Percentiles rank a stretch among this genome's conserved stretches.
Evolutionary conservation across 2,113 vertebrate species (phyloP).

Genomic region (Smithornis capensis): DNA sequence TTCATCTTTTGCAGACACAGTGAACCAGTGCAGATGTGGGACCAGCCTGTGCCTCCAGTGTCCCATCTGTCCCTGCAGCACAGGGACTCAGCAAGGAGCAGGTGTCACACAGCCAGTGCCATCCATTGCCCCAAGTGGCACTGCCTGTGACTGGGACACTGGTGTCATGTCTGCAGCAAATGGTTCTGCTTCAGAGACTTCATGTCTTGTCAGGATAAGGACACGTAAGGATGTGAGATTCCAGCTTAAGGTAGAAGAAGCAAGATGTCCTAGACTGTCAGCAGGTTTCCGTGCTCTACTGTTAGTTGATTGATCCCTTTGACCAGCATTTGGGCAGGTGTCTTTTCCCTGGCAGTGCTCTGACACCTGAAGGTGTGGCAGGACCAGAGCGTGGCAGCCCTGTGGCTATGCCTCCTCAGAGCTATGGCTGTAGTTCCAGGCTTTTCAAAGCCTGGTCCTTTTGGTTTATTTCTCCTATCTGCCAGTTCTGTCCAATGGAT

Average conservation of each 20-base stretch:
- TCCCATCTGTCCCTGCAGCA: background rate
- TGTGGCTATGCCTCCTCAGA: rapidly evolving
- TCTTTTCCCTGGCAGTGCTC: background rate
- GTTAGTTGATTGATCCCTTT: background rate
- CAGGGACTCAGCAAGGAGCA: background rate
- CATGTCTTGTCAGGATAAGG: background rate
- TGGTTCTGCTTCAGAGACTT: rapidly evolving
- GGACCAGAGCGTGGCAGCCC: background rate
- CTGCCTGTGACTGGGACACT: rapidly evolving
- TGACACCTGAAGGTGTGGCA: background rate
- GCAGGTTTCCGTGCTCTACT: background rate
- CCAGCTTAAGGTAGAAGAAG: background rate
- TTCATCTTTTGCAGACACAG: background rate
- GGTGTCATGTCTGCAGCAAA: background rate
- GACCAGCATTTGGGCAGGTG: background rate
- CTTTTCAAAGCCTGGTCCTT: background rate
- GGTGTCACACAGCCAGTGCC: rapidly evolving
- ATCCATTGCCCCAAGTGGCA: rapidly evolving
- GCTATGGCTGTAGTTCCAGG: background rate
- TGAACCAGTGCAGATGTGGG: background rate
- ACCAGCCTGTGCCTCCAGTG: rapidly evolving
- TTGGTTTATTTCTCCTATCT: background rate
- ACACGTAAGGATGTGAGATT: rapidly evolving
- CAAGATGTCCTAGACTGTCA: background rate
- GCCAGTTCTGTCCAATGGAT: background rate